phyloP scores from a whole-genome alignment of 2,888 invertebrate genomes.

The Ecliptopera silaceata region DNA sequence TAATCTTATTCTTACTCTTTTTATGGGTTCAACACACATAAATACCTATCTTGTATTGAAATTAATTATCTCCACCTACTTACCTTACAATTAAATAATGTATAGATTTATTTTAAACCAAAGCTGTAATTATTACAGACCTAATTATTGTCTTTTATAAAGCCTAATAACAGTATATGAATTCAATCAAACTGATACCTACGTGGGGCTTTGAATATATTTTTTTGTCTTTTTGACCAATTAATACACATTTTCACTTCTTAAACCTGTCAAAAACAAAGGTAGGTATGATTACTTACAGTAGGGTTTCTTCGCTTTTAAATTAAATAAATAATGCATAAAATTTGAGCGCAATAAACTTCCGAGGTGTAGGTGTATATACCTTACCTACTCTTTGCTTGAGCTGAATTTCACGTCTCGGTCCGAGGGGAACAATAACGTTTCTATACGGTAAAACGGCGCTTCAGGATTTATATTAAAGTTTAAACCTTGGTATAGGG shows the following conservation, averaged over 20 bases:
- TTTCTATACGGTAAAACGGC: constrained; percentile 58
- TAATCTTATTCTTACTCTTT: no score
- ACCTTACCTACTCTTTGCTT: constrained; percentile 53
- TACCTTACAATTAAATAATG: no score
- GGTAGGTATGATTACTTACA: constrained; percentile 67
- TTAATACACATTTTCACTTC: constrained; percentile 27
- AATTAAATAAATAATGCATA: constrained; percentile 82
- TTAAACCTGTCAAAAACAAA: constrained; percentile 48
- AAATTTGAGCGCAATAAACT: constrained; percentile 81
- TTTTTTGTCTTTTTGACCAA: not conserved
- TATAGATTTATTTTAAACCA: no score
- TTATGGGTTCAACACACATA: no score
- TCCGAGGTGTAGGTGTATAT: constrained; percentile 67
- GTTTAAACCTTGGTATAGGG: no score
- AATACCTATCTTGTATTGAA: no score
- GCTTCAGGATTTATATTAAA: constrained; percentile 26
- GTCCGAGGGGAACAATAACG: constrained; percentile 75
- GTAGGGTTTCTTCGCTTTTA: constrained; percentile 79
- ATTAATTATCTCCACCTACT: no score
- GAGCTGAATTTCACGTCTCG: constrained; percentile 63
- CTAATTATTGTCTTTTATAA: no score
- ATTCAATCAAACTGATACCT: no score
- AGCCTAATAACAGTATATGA: no score
- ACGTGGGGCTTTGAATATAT: no score
- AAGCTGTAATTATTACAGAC: no score